A percentile compares a stretch with the other conserved stretches of the same genome.
phyloP scores from a whole-genome alignment of 2,888 invertebrate species.

The Lingula anatina region DNA sequence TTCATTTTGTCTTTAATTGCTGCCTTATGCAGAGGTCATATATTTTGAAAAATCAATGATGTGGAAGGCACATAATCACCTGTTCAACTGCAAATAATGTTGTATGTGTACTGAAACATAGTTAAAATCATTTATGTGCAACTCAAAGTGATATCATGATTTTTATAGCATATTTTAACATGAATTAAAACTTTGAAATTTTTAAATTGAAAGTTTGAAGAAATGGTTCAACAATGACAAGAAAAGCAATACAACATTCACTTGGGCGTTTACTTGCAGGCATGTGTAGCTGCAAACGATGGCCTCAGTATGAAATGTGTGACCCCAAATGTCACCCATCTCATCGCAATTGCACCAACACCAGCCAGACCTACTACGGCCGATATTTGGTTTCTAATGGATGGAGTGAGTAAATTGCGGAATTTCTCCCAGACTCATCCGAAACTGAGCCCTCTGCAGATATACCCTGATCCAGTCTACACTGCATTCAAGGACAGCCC shows the following conservation, averaged over 20 bases:
- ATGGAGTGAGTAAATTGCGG: conserved; percentile 32
- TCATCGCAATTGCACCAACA: conserved; percentile 12
- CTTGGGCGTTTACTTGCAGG: conserved; percentile 11
- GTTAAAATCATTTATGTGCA: no score
- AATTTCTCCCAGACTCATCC: conserved; percentile 14
- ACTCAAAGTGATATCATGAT: no score
- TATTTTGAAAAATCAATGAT: no score
- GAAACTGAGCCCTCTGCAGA: conserved; percentile 26
- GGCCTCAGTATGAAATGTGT: conserved; percentile 34
- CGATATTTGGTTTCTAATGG: conserved; percentile 41
- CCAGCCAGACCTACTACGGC: conserved; percentile 15
- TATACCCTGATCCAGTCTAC: conserved; percentile 42
- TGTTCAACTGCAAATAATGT: background rate
- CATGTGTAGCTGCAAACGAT: conserved; percentile 12
- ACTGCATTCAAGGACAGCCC: conserved; percentile 21
- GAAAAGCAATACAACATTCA: background rate
- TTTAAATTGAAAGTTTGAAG: no score
- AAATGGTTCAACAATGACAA: background rate
- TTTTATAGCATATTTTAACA: no score
- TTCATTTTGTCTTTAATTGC: no score
- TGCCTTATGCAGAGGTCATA: no score
- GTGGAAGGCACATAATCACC: no score
- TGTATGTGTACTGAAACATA: background rate
- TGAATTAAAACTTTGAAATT: no score
- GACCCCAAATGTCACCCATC: conserved; percentile 23